These are phyloP conservation scores for Parauchenoglanis ngamensis DNA, from an alignment of 2,797 vertebrate genomes.

Conservation along the genomic window DNA sequence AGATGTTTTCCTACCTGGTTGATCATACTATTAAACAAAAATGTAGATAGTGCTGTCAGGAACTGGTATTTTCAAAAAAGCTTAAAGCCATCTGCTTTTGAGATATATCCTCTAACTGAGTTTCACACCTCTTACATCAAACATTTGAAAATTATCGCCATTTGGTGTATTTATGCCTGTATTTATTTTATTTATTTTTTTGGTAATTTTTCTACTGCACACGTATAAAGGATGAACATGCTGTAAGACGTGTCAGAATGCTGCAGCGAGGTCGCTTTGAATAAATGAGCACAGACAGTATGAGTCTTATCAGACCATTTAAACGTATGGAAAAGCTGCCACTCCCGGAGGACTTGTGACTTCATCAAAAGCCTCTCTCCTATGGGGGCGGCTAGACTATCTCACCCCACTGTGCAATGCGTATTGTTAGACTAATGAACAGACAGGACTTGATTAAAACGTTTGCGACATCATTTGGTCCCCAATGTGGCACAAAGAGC, in stretches of 20 bases:
- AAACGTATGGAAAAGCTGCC: constrained; percentile 72
- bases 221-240: constrained; percentile 33
- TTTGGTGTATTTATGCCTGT: constrained; percentile 22
- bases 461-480: constrained; percentile 80
- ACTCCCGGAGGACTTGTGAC: constrained; percentile 64
- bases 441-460: constrained; percentile 81
- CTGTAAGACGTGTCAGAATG: constrained; percentile 1
- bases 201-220: constrained; percentile 48
- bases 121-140: not conserved
- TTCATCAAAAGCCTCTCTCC: constrained; percentile 70
- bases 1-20: not conserved
- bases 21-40: not conserved
- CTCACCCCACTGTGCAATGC: constrained; percentile 65
- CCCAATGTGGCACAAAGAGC: constrained; percentile 64
- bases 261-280: constrained; percentile 23
- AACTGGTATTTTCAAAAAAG: not conserved
- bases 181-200: constrained; percentile 41
- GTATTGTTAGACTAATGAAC: constrained; percentile 82
- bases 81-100: not conserved
- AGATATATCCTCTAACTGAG: not conserved
- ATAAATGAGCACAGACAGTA: constrained; percentile 61
- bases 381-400: constrained; percentile 56
- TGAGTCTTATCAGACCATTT: constrained; percentile 74
- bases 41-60: constrained; percentile 14
- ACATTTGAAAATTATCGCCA: not conserved